Percentiles rank a stretch among this genome's conserved stretches.
Evolutionary conservation across 1,140 invertebrate genomes (phyloP).

Genomic region (Pseudomyrmex gracilis): DNA sequence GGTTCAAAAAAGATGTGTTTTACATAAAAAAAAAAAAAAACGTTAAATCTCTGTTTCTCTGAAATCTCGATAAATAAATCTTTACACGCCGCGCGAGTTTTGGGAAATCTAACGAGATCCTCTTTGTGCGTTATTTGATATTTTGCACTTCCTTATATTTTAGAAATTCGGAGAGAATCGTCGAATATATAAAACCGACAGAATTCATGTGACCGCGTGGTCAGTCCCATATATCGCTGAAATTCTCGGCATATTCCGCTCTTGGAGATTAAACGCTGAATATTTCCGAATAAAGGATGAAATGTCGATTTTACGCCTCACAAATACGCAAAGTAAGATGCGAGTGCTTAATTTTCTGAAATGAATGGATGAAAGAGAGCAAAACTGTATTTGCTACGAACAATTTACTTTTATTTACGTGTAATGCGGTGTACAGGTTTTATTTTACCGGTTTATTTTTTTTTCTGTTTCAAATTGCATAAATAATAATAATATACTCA

Average conservation of each 20-base stretch:
- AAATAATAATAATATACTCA: no score
- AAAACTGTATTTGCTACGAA: no score
- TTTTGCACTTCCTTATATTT: conserved; percentile 24
- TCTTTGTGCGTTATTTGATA: conserved; percentile 5
- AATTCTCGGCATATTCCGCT: conserved; percentile 36
- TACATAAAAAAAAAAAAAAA: no score
- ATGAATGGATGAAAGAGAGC: not conserved
- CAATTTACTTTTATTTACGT: no score
- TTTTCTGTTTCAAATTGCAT: no score
- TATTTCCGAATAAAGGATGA: conserved; percentile 6
- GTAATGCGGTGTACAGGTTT: no score
- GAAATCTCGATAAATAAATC: not conserved
- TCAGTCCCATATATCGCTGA: not conserved
- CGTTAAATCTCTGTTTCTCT: not conserved
- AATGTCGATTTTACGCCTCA: not conserved
- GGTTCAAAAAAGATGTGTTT: no score
- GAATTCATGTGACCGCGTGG: conserved; percentile 6
- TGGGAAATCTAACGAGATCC: not conserved
- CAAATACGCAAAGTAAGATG: not conserved
- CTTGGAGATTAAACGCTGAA: conserved; percentile 1
- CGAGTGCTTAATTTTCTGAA: not conserved
- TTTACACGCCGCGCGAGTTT: not conserved
- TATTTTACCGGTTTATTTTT: no score
- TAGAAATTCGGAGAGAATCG: conserved; percentile 5
- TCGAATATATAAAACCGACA: not conserved